phyloP scores from a whole-genome alignment of 2,113 vertebrate species.

The Megaceryle torquata region DNA sequence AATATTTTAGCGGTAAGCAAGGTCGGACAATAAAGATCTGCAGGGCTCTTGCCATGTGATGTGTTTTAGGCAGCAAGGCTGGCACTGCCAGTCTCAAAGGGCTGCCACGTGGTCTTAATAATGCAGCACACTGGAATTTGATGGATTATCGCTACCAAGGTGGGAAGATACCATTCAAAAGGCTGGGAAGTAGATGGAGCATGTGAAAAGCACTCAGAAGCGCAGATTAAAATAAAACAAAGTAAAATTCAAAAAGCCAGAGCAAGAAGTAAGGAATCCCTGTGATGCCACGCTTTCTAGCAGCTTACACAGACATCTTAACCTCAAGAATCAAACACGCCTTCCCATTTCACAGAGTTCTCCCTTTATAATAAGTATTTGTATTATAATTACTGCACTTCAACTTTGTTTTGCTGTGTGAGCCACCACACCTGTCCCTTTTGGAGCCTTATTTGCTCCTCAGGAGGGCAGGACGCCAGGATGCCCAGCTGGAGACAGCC shows the following conservation, averaged over 20 bases:
- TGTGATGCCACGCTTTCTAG: neutral
- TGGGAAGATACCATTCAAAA: neutral
- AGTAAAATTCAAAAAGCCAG: neutral
- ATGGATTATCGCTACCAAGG: conserved; percentile 78
- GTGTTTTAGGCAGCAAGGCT: conserved; percentile 71
- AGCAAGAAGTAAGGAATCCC: neutral
- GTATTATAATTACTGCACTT: neutral
- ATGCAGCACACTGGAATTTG: conserved; percentile 73
- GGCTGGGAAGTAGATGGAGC: neutral
- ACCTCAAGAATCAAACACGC: neutral
- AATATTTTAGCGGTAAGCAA: conserved; percentile 82
- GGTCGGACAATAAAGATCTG: conserved; percentile 79
- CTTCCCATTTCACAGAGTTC: neutral
- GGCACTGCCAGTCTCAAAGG: conserved; percentile 77
- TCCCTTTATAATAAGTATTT: neutral
- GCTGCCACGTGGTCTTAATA: conserved; percentile 76
- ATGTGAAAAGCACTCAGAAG: neutral
- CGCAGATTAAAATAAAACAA: neutral
- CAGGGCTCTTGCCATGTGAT: conserved; percentile 70
- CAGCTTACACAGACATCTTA: neutral
- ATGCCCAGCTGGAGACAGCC: neutral
- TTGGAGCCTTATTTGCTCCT: neutral
- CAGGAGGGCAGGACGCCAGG: neutral
- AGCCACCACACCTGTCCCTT: neutral
- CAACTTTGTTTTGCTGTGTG: neutral